Percentiles rank a stretch among this genome's conserved stretches.
phyloP scores from a whole-genome alignment of 2,888 invertebrate species.

The Scaptomyza tumidula region DNA sequence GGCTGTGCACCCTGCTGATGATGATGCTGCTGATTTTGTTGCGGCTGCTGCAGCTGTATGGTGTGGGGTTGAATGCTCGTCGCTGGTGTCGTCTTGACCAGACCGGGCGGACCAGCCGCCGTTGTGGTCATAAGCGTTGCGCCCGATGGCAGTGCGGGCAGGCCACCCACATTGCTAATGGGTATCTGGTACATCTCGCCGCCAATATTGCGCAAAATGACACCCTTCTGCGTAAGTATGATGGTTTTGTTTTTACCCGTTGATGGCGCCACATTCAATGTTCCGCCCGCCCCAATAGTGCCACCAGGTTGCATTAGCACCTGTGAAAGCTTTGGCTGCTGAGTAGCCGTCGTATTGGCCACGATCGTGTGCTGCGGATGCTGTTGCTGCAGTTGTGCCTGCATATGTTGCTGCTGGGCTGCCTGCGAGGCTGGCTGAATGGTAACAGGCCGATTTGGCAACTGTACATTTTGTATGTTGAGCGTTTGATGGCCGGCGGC shows the following conservation, averaged over 20 bases:
- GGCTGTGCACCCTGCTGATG: slow-evolving; percentile 71
- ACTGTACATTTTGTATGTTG: slow-evolving; percentile 84
- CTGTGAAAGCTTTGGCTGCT: slow-evolving; percentile 84
- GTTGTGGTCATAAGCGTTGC: slow-evolving; percentile 82
- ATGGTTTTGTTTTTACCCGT: slow-evolving; percentile 83
- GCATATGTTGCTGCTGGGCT: slow-evolving; percentile 83
- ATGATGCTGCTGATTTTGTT: slow-evolving; percentile 69
- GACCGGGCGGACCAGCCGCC: slow-evolving; percentile 82
- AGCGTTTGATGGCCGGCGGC: slow-evolving; percentile 76
- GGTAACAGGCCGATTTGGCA: slow-evolving; percentile 83
- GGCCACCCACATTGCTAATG: slow-evolving; percentile 82
- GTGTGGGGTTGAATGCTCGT: slow-evolving; percentile 74
- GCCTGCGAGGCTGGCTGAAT: slow-evolving; percentile 84
- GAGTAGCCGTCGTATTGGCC: slow-evolving; percentile 83
- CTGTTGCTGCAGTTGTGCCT: slow-evolving; percentile 83
- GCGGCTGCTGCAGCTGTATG: slow-evolving; percentile 75
- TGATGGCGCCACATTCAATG: slow-evolving; percentile 74
- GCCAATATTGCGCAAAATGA: slow-evolving; percentile 84
- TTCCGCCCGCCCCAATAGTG: slow-evolving; percentile 54
- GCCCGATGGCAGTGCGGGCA: slow-evolving; percentile 77
- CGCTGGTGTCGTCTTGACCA: slow-evolving; percentile 82
- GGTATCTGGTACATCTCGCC: slow-evolving; percentile 84
- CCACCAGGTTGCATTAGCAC: slow-evolving; percentile 82
- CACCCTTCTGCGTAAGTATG: slow-evolving; percentile 84
- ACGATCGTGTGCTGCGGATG: slow-evolving; percentile 83